A percentile compares a stretch with the other conserved stretches of the same genome.
phyloP scores from a whole-genome alignment of 2,888 invertebrate species.

The Drosophila acutilabella region DNA sequence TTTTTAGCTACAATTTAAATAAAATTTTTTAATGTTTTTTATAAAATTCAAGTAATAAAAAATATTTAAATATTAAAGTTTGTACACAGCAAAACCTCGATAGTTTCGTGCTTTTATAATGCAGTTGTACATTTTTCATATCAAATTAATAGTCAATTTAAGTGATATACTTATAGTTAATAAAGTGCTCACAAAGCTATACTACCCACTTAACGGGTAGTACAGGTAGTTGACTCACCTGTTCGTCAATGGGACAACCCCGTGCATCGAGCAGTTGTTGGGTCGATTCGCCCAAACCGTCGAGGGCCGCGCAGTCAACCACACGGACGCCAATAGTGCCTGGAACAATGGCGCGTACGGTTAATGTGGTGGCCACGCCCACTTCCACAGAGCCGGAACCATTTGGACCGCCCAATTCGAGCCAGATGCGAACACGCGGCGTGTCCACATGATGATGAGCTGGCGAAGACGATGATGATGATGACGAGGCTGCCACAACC shows the following conservation, averaged over 20 bases:
- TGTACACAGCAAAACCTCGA: no score
- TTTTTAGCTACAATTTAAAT: no score
- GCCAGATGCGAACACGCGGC: conserved; percentile 89
- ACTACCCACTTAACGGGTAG: neutral
- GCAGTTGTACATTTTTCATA: no score
- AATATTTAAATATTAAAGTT: no score
- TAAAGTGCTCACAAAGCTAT: neutral
- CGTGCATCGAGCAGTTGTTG: conserved; percentile 90
- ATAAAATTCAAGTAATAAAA: no score
- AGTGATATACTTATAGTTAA: no score
- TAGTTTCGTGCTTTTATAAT: no score
- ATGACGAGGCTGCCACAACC: conserved; percentile 20
- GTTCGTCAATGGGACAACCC: conserved; percentile 91
- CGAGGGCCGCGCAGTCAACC: conserved; percentile 91
- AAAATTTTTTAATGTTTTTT: no score
- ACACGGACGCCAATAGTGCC: conserved; percentile 91
- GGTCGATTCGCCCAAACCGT: conserved; percentile 91
- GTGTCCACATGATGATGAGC: conserved; percentile 68
- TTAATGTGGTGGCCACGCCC: conserved; percentile 89
- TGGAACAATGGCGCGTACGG: conserved; percentile 85
- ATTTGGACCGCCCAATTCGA: conserved; percentile 87
- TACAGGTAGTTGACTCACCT: conserved; percentile 72
- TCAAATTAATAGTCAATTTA: no score
- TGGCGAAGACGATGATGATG: conserved; percentile 24
- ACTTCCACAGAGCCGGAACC: conserved; percentile 89